Evolutionary conservation across 2,888 invertebrate species (phyloP).

Genomic region (Heliconius hortense): DNA sequence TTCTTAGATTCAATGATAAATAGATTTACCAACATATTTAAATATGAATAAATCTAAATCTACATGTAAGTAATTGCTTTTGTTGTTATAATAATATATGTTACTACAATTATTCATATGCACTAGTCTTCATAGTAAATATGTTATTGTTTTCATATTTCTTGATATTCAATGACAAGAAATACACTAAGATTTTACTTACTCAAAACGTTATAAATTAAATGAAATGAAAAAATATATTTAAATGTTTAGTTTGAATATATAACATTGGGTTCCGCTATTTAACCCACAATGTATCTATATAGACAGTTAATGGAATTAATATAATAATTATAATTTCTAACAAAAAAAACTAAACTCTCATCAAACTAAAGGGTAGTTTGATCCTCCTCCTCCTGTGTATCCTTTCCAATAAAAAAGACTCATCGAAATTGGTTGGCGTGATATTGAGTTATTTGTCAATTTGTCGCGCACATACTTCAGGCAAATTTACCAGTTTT

Average conservation of each 20-base stretch:
- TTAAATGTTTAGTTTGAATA: neutral
- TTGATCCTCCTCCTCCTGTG: too few species aligned
- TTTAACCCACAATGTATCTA: neutral
- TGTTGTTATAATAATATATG: slow-evolving; percentile 13
- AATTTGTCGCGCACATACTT: too few species aligned
- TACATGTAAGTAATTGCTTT: neutral
- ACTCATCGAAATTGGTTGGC: too few species aligned
- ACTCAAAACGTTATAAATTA: neutral
- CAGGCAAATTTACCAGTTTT: too few species aligned
- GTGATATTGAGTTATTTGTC: too few species aligned
- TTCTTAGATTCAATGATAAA: slow-evolving; percentile 1
- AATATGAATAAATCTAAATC: slow-evolving; percentile 1
- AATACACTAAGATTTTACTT: neutral
- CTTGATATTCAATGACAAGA: slow-evolving; percentile 5
- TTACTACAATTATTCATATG: slow-evolving; percentile 4
- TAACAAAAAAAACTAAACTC: too few species aligned
- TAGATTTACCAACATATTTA: neutral
- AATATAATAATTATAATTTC: too few species aligned
- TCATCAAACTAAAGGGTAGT: too few species aligned
- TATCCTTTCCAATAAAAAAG: too few species aligned
- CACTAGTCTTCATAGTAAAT: neutral
- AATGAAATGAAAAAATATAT: neutral
- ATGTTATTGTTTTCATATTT: slow-evolving; percentile 14
- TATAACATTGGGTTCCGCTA: neutral
- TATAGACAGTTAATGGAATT: too few species aligned